phyloP scores from a whole-genome alignment of 2,888 invertebrate genomes.

The Trichopoda pennipes region DNA sequence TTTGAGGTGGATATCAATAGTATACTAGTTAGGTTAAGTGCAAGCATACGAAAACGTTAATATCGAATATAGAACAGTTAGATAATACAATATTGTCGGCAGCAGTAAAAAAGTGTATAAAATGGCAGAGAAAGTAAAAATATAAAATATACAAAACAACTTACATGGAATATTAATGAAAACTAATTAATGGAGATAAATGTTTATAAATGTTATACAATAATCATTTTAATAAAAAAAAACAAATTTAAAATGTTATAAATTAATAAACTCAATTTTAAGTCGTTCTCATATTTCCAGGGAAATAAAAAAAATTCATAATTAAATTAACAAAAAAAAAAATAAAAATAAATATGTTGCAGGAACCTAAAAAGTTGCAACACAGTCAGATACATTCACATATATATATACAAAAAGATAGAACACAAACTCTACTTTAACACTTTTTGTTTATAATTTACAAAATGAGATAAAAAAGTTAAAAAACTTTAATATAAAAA shows the following conservation, averaged over 20 bases:
- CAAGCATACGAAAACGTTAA: too few relatives aligned
- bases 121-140: neutral
- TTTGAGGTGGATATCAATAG: too few relatives aligned
- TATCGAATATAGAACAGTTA: too few relatives aligned
- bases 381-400: neutral
- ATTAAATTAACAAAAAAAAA: conserved; percentile 41
- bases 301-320: conserved; percentile 35
- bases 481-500: conserved; percentile 26
- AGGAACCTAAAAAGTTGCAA: conserved; percentile 21
- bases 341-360: conserved; percentile 37
- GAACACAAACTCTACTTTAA: conserved; percentile 21
- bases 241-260: neutral
- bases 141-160: conserved; percentile 1
- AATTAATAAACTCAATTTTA: conserved; percentile 24
- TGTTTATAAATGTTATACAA: neutral
- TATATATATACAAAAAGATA: neutral
- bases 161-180: neutral
- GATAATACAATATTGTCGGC: neutral
- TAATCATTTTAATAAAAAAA: neutral
- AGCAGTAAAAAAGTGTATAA: neutral
- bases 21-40: too few relatives aligned
- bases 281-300: conserved; percentile 29
- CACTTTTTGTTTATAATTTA: conserved; percentile 42
- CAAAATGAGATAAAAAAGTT: conserved; percentile 42
- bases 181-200: too few relatives aligned